Percentiles rank a stretch among this genome's conserved stretches.
These are phyloP conservation scores for Pandemis corylana DNA, from an alignment of 2,888 invertebrate species.

Conservation along the genomic window DNA sequence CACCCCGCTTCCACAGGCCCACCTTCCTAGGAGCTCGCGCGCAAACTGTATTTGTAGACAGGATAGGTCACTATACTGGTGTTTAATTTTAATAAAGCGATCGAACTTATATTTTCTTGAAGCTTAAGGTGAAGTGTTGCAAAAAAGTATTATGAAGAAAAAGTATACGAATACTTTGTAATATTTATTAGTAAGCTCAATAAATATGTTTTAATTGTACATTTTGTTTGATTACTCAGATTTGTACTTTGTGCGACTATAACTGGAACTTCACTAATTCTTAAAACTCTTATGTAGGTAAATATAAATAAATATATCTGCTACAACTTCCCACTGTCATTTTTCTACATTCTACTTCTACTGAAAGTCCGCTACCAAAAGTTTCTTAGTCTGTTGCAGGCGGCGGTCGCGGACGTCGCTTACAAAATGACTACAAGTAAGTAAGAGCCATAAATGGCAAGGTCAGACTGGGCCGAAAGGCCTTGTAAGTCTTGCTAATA, in stretches of 20 bases:
- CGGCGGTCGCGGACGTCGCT: background rate
- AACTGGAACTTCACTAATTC: background rate
- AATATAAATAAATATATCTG: background rate
- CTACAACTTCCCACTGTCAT: background rate
- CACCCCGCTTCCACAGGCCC: no score
- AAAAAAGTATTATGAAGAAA: slow-evolving; percentile 11
- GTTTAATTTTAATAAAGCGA: no score
- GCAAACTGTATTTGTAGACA: no score
- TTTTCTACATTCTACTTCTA: slow-evolving; percentile 1
- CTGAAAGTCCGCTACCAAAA: background rate
- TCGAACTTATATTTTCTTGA: no score
- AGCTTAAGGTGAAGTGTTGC: background rate
- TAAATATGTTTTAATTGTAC: slow-evolving; percentile 27
- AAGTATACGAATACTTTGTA: slow-evolving; percentile 24
- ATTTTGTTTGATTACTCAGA: slow-evolving; percentile 11
- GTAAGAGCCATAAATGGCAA: no score
- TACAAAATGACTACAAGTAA: no score
- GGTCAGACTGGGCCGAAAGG: no score
- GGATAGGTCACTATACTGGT: no score
- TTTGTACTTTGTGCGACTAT: slow-evolving; percentile 4
- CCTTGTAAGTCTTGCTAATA: no score
- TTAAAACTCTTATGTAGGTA: background rate
- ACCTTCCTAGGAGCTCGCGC: no score
- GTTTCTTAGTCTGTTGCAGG: background rate
- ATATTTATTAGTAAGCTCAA: slow-evolving; percentile 38